Conservation (phyloP, 2,797 vertebrate species). For the Vireo griseus region DNA sequence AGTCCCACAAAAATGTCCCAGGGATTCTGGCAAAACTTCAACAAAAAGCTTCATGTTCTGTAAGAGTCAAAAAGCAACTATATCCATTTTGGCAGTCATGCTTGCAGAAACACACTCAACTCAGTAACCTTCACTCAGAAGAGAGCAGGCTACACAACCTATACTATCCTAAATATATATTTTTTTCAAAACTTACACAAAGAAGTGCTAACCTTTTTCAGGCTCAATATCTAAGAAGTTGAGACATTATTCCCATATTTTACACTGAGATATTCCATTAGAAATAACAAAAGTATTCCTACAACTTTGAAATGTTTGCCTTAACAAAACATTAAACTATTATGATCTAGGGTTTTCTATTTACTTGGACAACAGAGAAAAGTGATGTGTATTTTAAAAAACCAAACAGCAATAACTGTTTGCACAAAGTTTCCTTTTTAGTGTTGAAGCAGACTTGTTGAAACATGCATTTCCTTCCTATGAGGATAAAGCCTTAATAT, state of each 20-base stretch:
- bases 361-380: not conserved
- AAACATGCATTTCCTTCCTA: conserved; percentile 20
- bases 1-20: not conserved
- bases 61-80: not conserved
- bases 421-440: not conserved
- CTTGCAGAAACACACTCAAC: not conserved
- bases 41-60: not conserved
- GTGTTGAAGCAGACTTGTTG: not conserved
- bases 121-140: not conserved
- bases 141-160: not conserved
- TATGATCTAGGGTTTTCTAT: not conserved
- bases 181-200: not conserved
- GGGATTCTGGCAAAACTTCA: not conserved
- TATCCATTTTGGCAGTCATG: not conserved
- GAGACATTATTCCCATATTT: not conserved
- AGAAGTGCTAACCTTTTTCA: not conserved
- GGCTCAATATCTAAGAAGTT: not conserved
- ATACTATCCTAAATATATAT: not conserved
- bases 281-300: not conserved
- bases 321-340: not conserved
- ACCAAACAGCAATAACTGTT: not conserved
- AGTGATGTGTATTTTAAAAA: not conserved
- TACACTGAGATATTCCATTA: not conserved
- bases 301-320: not conserved
- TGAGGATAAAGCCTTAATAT: not conserved